Evolutionary conservation across 2,888 invertebrate species (phyloP).

Genomic region (Archips xylosteana): DNA sequence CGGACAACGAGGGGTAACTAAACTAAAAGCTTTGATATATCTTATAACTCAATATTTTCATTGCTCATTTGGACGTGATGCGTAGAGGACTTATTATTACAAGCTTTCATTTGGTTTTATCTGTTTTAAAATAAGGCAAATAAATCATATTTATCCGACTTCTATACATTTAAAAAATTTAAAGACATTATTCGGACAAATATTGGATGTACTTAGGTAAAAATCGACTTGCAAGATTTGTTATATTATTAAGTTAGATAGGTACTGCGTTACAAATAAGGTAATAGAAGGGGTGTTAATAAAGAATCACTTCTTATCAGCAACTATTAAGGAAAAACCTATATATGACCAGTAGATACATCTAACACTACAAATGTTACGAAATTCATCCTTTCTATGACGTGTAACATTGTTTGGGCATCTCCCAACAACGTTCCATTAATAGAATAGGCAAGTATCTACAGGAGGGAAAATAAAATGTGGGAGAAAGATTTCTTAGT

Average conservation of each 20-base stretch:
- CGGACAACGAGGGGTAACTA: constrained; percentile 5
- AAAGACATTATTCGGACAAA: too few relatives aligned
- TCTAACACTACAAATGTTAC: constrained; percentile 23
- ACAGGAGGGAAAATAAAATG: constrained; percentile 74
- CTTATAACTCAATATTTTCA: too few relatives aligned
- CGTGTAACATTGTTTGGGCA: constrained; percentile 69
- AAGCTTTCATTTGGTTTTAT: too few relatives aligned
- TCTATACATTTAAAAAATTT: too few relatives aligned
- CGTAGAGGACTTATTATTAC: too few relatives aligned
- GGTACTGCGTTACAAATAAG: too few relatives aligned
- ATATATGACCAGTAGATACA: constrained; percentile 4
- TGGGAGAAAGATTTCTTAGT: constrained; percentile 73
- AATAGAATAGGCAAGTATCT: constrained; percentile 78
- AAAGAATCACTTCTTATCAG: background rate
- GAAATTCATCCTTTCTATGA: constrained; percentile 31
- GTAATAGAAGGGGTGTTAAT: background rate
- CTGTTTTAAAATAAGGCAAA: too few relatives aligned
- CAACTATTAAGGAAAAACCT: constrained; percentile 10
- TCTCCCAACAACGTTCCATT: constrained; percentile 75
- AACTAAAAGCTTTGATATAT: constrained; percentile 4
- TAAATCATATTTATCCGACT: too few relatives aligned
- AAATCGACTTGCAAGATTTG: too few relatives aligned
- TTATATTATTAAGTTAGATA: too few relatives aligned
- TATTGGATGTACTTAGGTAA: too few relatives aligned
- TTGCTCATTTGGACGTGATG: too few relatives aligned